Evolutionary conservation across 37 sponge, comb jelly and placozoan species (phyloP).

Genomic region (Beroe ovata): DNA sequence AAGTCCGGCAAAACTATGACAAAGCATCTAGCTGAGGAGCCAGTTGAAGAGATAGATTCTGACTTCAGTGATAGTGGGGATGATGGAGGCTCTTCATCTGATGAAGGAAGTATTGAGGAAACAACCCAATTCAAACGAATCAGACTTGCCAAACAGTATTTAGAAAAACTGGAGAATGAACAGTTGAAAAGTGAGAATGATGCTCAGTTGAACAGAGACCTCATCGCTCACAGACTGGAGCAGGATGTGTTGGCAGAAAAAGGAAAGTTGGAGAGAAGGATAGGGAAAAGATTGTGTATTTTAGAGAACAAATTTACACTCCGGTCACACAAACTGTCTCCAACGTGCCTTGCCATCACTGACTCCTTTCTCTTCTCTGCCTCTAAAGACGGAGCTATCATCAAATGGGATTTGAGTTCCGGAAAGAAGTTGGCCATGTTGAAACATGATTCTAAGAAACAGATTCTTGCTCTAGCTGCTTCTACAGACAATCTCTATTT

Average conservation of each 20-base stretch:
- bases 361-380: constrained; percentile 76
- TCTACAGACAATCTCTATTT: constrained; percentile 67
- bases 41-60: constrained; percentile 30
- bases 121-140: constrained; percentile 90
- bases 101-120: constrained; percentile 72
- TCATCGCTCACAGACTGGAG: constrained; percentile 74
- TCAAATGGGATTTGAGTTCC: constrained; percentile 76
- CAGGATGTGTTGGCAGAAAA: constrained; percentile 52
- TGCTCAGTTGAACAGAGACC: constrained; percentile 73
- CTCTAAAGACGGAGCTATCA: constrained; percentile 86
- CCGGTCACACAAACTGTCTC: constrained; percentile 79
- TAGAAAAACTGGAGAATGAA: constrained; percentile 75
- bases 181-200: constrained; percentile 70
- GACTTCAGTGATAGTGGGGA: constrained; percentile 36
- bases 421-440: constrained; percentile 68
- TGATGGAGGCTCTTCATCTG: neutral
- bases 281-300: constrained; percentile 48
- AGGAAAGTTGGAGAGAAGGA: neutral
- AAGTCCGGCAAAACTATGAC: no score
- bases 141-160: constrained; percentile 92
- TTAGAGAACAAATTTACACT: constrained; percentile 67
- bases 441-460: constrained; percentile 22
- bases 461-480: constrained; percentile 59
- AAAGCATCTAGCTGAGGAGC: constrained; percentile 7
- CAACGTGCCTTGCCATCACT: constrained; percentile 81